phyloP scores from a whole-genome alignment of 2,113 vertebrate species.

The Fregata magnificens region DNA sequence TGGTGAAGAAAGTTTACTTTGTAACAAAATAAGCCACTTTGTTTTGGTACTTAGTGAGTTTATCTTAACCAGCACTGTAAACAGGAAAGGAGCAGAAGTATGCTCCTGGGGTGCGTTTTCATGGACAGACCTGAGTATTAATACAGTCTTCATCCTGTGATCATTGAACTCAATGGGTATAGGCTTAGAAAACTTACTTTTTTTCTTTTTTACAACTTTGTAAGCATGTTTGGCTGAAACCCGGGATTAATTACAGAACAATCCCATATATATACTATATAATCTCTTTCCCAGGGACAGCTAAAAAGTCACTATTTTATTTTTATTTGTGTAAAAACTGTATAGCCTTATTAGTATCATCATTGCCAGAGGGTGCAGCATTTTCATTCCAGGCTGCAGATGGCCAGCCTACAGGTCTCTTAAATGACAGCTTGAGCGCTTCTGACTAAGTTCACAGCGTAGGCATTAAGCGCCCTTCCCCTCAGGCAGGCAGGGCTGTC shows the following conservation, averaged over 20 bases:
- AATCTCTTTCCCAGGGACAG: slow-evolving; percentile 20
- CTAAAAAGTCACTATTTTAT: slow-evolving; percentile 1
- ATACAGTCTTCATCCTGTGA: not conserved
- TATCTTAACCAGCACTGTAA: not conserved
- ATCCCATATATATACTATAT: not conserved
- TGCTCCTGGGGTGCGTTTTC: not conserved
- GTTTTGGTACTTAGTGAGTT: not conserved
- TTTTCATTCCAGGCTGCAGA: not conserved
- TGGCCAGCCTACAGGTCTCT: not conserved
- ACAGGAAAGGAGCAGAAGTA: not conserved
- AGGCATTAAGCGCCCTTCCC: not conserved
- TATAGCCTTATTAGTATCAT: not conserved
- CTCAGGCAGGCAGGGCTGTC: not conserved
- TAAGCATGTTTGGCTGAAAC: slow-evolving; percentile 49
- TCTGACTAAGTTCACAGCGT: not conserved
- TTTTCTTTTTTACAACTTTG: not conserved
- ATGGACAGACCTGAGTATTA: not conserved
- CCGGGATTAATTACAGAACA: not conserved
- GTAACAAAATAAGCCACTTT: not conserved
- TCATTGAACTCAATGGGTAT: not conserved
- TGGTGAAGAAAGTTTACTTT: not conserved
- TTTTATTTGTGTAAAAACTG: slow-evolving; percentile 33
- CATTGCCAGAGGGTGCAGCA: not conserved
- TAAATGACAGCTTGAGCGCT: not conserved
- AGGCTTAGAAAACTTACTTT: not conserved